Percentiles rank a stretch among this genome's conserved stretches.
phyloP scores from a whole-genome alignment of 2,888 invertebrate genomes.

The Drosophila fulvimacula region DNA sequence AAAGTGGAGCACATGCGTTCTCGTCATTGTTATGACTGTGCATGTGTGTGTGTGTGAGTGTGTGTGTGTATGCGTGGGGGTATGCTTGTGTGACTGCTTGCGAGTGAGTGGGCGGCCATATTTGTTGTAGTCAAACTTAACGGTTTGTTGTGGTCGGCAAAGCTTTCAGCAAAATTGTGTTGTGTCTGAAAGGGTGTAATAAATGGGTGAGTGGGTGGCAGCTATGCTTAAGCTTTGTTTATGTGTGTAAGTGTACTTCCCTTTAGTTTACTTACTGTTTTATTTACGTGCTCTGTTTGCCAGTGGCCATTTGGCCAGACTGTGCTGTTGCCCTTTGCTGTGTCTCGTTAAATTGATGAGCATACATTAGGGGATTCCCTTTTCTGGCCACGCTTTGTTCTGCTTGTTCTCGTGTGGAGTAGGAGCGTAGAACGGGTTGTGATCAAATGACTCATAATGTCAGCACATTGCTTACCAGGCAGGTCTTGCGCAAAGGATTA shows the following conservation, averaged over 20 bases:
- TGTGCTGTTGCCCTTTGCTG: conserved; percentile 24
- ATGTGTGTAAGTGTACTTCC: conserved; percentile 8
- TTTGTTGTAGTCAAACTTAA: conserved; percentile 46
- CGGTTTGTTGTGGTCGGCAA: conserved; percentile 51
- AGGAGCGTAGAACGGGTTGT: conserved; percentile 27
- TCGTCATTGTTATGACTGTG: conserved; percentile 26
- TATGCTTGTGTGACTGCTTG: conserved; percentile 13
- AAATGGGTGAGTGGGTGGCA: conserved; percentile 7
- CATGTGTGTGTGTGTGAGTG: conserved; percentile 13
- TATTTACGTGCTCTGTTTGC: conserved; percentile 50
- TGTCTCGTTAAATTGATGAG: conserved; percentile 67
- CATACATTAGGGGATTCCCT: conserved; percentile 72
- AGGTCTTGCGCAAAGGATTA: conserved; percentile 65
- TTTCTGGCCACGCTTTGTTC: conserved; percentile 12
- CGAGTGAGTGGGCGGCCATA: conserved; percentile 47
- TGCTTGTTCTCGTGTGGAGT: conserved; percentile 19
- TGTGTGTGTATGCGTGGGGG: conserved; percentile 16
- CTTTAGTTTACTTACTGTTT: conserved; percentile 22
- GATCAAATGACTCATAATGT: conserved; percentile 36
- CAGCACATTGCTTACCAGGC: conserved; percentile 10
- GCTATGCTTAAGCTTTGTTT: conserved; percentile 33
- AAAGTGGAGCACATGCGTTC: conserved; percentile 72
- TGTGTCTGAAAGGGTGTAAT: conserved; percentile 59
- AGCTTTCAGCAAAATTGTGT: conserved; percentile 54
- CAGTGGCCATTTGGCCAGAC: conserved; percentile 49